These are phyloP conservation scores for Xylocampa areola DNA, from an alignment of 2,888 invertebrate species.

Conservation along the genomic window DNA sequence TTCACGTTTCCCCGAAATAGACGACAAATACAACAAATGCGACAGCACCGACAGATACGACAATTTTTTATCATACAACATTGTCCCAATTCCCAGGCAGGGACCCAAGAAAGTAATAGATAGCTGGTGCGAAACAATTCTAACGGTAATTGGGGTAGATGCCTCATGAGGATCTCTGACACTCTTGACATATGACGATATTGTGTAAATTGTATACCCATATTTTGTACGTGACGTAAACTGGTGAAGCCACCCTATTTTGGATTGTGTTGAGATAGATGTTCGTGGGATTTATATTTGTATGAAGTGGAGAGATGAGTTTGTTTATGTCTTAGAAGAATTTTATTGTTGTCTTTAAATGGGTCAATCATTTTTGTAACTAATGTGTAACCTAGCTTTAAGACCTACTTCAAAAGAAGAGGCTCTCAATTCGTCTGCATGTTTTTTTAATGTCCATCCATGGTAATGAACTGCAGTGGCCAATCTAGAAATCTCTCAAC, in stretches of 20 bases:
- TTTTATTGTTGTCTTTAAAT: too few relatives aligned
- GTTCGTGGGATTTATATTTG: background rate
- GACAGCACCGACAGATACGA: conserved; percentile 56
- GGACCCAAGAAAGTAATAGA: conserved; percentile 78
- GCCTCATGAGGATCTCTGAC: conserved; percentile 78
- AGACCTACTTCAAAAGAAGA: too few relatives aligned
- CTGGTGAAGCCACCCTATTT: conserved; percentile 59
- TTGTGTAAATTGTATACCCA: conserved; percentile 82
- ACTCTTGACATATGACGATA: conserved; percentile 83
- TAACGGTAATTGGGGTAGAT: conserved; percentile 83
- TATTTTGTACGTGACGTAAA: conserved; percentile 73
- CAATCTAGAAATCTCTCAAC: too few relatives aligned
- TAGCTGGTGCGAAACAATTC: conserved; percentile 82
- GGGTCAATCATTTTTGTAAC: too few relatives aligned
- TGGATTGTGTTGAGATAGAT: conserved; percentile 20
- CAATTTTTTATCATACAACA: conserved; percentile 76
- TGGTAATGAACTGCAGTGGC: too few relatives aligned
- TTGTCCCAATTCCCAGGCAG: conserved; percentile 76
- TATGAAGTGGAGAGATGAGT: background rate
- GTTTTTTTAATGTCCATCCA: too few relatives aligned
- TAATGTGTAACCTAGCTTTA: too few relatives aligned
- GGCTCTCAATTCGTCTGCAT: too few relatives aligned
- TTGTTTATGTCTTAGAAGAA: background rate
- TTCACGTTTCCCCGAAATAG: conserved; percentile 53
- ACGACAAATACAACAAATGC: conserved; percentile 32